Evolutionary conservation across 2,797 vertebrate species (phyloP).

Genomic region (Enteromius trimaculatus): DNA sequence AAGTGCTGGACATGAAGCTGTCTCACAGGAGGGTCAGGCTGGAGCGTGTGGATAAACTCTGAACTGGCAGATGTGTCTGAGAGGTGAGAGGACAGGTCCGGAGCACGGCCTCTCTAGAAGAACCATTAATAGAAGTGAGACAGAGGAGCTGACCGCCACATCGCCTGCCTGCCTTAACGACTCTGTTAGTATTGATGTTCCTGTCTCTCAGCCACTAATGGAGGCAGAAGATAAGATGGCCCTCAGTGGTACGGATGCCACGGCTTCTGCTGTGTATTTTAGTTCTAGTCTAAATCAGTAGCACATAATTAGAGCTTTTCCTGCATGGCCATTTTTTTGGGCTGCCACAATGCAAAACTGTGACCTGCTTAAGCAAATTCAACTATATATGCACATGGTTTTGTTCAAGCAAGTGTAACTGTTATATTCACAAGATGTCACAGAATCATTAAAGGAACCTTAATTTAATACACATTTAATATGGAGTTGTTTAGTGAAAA

Average conservation of each 20-base stretch:
- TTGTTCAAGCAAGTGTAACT: neutral
- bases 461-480: neutral
- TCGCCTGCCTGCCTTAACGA: conserved; percentile 55
- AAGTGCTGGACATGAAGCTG: conserved; percentile 54
- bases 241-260: conserved; percentile 44
- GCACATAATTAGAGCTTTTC: conserved; percentile 27
- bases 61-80: conserved; percentile 22
- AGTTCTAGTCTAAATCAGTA: conserved; percentile 21
- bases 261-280: neutral
- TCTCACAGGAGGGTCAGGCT: conserved; percentile 54
- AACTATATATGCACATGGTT: neutral
- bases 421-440: conserved; percentile 1
- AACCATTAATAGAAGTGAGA: conserved; percentile 43
- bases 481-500: neutral
- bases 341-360: neutral
- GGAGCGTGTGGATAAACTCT: conserved; percentile 51
- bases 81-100: conserved; percentile 36
- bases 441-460: neutral
- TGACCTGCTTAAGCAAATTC: neutral
- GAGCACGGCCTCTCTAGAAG: conserved; percentile 8
- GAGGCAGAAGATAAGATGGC: conserved; percentile 68
- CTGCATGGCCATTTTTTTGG: neutral
- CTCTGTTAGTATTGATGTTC: conserved; percentile 64
- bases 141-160: conserved; percentile 39
- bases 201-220: conserved; percentile 57